Percentiles rank a stretch among this genome's conserved stretches.
Evolutionary conservation across 2,888 invertebrate species (phyloP).

Genomic region (Timema podura): DNA sequence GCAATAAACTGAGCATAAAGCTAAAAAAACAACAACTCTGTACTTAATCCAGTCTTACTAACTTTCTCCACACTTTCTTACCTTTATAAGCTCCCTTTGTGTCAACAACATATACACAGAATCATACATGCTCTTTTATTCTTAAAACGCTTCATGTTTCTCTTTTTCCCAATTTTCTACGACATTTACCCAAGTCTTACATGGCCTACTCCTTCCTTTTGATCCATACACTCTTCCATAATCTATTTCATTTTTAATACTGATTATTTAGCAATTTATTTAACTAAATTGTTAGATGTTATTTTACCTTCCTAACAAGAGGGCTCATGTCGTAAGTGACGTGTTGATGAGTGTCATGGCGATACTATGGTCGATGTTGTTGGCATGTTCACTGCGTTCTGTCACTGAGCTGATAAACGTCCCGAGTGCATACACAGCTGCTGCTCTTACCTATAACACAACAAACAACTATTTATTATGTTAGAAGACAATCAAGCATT

Average conservation of each 20-base stretch:
- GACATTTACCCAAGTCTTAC: too few species aligned
- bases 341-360: conserved; percentile 80
- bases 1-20: too few species aligned
- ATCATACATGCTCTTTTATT: too few species aligned
- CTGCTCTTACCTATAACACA: conserved; percentile 69
- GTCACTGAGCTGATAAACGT: conserved; percentile 84
- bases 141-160: background rate
- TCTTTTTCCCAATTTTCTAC: background rate
- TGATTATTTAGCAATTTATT: background rate
- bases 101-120: too few species aligned
- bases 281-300: conserved; percentile 14
- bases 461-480: too few species aligned
- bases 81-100: too few species aligned
- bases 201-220: too few species aligned
- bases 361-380: conserved; percentile 88
- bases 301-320: conserved; percentile 67
- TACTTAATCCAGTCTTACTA: too few species aligned
- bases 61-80: too few species aligned
- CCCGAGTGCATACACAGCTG: conserved; percentile 91
- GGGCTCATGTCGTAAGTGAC: conserved; percentile 79
- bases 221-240: background rate
- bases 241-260: background rate
- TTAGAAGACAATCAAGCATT: too few species aligned
- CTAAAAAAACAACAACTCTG: too few species aligned
- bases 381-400: conserved; percentile 87